Base-by-base conservation (phyloP, 2,888 invertebrate genomes). In the Siphonodentalium dalli region DNA sequence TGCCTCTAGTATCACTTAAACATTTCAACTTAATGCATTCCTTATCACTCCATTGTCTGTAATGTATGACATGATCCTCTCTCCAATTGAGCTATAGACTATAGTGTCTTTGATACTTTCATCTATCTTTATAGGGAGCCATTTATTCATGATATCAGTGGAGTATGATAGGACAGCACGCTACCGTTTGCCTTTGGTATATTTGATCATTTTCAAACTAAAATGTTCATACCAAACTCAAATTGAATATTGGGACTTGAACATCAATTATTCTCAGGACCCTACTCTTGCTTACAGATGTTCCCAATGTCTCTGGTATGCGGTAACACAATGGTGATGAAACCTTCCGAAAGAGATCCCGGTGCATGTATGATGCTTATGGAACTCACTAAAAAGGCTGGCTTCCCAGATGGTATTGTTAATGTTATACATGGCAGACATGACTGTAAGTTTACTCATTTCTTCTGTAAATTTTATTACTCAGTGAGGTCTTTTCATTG, bases 261-360 rank as follows among this genome's bases (percentile, higher is more conserved):
- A 24, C 23, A 15, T 13, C 24, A 40, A 15, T 47, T 40, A n/a
- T n/a, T n/a, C n/a, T n/a, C n/a, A n/a, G n/a, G n/a, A n/a, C n/a
- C n/a, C n/a, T n/a, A n/a, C n/a, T 2, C 11, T 21, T 5, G 20
- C 31, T 43, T 58, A 6, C 57, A 85, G 85, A 87, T 87, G 86
- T 87, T 86, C 74, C 87, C 87, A 8, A 90, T 86, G 69, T 85
- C 87, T 1, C 63, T 85, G 26, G 86, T 93, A 6, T 93, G 95
- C 47, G 99, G 99, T 40, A 99, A 99, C 83, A 93, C 98, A 0
- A 90, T 91, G 82, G 85, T 99, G 48, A 85, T 99, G 74, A 99
- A 88, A 84, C 99, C 99, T 0, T 98, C 97, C 0, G 99, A 99
- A 81, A 88, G 96, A 72, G 98, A 97, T 72, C 99, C 99, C 5